phyloP scores from a whole-genome alignment of 2,797 vertebrate genomes.

The Oreonectes daqikongensis region DNA sequence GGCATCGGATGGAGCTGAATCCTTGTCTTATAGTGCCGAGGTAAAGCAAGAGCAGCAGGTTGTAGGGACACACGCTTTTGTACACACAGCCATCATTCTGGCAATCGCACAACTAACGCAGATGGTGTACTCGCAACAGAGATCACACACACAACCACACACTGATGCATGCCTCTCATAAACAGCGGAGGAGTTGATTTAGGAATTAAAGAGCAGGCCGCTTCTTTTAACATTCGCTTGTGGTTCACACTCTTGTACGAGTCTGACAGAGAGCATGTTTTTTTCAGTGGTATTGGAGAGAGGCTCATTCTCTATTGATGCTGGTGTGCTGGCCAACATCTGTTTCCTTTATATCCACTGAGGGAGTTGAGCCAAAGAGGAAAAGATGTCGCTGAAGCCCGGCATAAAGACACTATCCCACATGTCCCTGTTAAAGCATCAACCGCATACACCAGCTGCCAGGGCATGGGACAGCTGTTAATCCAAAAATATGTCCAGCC shows the following conservation, averaged over 20 bases:
- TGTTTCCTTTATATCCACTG: constrained; percentile 26
- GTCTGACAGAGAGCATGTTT: neutral
- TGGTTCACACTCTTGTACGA: constrained; percentile 12
- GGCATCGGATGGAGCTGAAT: constrained; percentile 53
- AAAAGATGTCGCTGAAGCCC: constrained; percentile 22
- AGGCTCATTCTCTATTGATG: constrained; percentile 3
- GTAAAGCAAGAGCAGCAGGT: constrained; percentile 61
- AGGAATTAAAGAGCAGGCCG: constrained; percentile 18
- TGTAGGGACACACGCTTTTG: constrained; percentile 65
- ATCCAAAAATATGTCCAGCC: constrained; percentile 40
- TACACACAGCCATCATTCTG: constrained; percentile 62
- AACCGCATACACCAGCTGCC: constrained; percentile 47
- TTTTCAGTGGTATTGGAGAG: neutral
- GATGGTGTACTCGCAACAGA: constrained; percentile 68
- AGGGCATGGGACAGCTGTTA: constrained; percentile 43
- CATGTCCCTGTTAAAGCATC: neutral
- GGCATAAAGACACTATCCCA: constrained; percentile 9
- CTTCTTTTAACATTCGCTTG: constrained; percentile 32
- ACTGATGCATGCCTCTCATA: constrained; percentile 37
- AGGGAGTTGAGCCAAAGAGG: constrained; percentile 35
- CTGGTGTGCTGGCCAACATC: constrained; percentile 28
- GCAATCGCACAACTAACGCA: constrained; percentile 66
- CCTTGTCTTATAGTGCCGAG: constrained; percentile 52
- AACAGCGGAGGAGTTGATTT: constrained; percentile 22
- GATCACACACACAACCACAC: constrained; percentile 51